Conservation (phyloP, 2,113 vertebrate species). For the Paracyprichromis sp. region DNA sequence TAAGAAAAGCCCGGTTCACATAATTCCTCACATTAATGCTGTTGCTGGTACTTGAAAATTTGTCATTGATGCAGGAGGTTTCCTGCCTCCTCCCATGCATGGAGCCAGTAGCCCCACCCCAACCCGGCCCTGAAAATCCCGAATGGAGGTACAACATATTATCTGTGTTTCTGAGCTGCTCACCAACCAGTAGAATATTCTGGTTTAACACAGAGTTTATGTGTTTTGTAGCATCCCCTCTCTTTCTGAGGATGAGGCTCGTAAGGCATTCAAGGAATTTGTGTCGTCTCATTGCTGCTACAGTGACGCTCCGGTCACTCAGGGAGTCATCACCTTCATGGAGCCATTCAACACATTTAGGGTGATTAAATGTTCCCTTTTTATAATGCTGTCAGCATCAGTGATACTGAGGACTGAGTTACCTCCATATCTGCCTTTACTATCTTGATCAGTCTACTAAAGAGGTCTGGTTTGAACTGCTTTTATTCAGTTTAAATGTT, state of each 20-base stretch:
- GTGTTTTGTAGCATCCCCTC: slow-evolving; percentile 43
- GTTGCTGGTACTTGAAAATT: not conserved
- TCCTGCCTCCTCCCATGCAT: slow-evolving; percentile 43
- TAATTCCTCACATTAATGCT: not conserved
- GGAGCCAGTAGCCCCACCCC: slow-evolving; percentile 35
- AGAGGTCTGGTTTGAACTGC: not conserved
- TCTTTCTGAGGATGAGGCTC: slow-evolving; percentile 50
- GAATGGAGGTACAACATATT: slow-evolving; percentile 45
- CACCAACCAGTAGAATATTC: not conserved
- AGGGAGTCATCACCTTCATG: slow-evolving; percentile 59
- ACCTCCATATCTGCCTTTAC: not conserved
- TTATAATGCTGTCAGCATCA: not conserved
- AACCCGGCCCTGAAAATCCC: not conserved
- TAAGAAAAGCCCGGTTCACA: not conserved
- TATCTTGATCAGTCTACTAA: not conserved
- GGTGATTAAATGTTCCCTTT: slow-evolving; percentile 11
- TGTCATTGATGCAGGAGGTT: slow-evolving; percentile 33
- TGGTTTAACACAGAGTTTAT: not conserved
- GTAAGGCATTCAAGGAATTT: slow-evolving; percentile 17
- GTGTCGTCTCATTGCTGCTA: slow-evolving; percentile 53
- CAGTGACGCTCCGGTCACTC: slow-evolving; percentile 2
- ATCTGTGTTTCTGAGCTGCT: not conserved
- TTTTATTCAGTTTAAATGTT: not conserved
- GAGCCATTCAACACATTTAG: slow-evolving; percentile 62
- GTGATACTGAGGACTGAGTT: not conserved